phyloP scores from a whole-genome alignment of 1,140 invertebrate species.

The Microplitis demolitor region DNA sequence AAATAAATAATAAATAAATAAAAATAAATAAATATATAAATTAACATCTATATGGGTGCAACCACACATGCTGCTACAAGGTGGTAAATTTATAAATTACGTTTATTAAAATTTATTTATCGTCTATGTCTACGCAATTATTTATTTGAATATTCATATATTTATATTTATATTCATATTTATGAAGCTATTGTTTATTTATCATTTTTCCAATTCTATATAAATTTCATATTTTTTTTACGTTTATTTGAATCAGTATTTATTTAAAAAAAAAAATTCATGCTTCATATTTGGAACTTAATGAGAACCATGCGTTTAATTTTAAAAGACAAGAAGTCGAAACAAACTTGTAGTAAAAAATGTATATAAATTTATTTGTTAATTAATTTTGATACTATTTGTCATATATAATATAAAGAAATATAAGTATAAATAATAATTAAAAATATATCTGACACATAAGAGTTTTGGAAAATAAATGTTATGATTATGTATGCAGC shows the following conservation, averaged over 20 bases:
- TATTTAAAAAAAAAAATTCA: not conserved
- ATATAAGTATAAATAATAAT: conserved; percentile 15
- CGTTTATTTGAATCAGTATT: not conserved
- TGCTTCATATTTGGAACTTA: conserved; percentile 19
- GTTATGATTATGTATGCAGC: too few species aligned
- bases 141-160: conserved; percentile 24
- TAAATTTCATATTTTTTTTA: not conserved
- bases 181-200: not conserved
- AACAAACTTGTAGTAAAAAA: conserved; percentile 20
- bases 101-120: conserved; percentile 37
- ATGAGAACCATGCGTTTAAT: conserved; percentile 18
- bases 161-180: conserved; percentile 33
- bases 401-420: not conserved
- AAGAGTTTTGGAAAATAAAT: conserved; percentile 57
- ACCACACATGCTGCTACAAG: conserved; percentile 53
- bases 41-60: conserved; percentile 49
- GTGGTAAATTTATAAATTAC: conserved; percentile 39
- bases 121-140: conserved; percentile 35
- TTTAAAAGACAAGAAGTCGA: conserved; percentile 28
- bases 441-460: conserved; percentile 55
- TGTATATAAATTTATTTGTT: not conserved
- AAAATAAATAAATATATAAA: not conserved
- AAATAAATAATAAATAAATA: conserved; percentile 29
- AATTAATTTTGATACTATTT: not conserved
- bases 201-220: not conserved